These are phyloP conservation scores for Drosophila bunnanda DNA, from an alignment of 2,888 invertebrate genomes.

Conservation along the genomic window DNA sequence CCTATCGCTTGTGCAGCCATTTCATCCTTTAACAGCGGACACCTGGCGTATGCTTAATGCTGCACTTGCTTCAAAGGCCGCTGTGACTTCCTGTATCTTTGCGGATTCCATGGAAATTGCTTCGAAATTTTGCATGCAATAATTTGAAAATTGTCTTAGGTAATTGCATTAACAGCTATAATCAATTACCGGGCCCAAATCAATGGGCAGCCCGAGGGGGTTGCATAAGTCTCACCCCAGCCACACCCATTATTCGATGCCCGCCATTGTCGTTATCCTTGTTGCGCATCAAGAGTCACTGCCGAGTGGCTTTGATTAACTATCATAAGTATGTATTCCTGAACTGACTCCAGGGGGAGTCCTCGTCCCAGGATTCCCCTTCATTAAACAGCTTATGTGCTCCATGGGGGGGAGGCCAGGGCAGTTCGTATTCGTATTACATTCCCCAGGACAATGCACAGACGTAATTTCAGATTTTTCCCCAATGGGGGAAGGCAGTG, in stretches of 20 bases:
- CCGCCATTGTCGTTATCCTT: neutral
- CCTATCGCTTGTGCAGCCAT: neutral
- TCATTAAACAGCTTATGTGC: slow-evolving; percentile 7
- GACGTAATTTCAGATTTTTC: neutral
- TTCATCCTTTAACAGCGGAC: neutral
- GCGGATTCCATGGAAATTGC: neutral
- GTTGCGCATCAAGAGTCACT: neutral
- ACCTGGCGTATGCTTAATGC: neutral
- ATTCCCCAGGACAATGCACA: neutral
- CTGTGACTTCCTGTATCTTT: neutral
- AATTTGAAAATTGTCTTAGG: slow-evolving; percentile 10
- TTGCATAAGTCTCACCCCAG: neutral
- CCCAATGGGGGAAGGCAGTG: too few species aligned
- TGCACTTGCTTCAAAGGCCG: neutral
- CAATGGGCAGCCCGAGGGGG: neutral
- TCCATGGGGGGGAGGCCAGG: neutral
- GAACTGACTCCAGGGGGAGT: neutral
- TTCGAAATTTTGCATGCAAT: neutral
- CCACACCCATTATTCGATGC: neutral
- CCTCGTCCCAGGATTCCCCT: neutral
- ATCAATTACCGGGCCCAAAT: neutral
- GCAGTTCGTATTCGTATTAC: neutral
- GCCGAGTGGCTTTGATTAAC: slow-evolving; percentile 38
- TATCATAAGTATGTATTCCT: slow-evolving; percentile 40
- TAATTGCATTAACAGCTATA: slow-evolving; percentile 12